Base-by-base conservation (phyloP, 2,888 invertebrate genomes). In the Drosophila buzzatii region DNA sequence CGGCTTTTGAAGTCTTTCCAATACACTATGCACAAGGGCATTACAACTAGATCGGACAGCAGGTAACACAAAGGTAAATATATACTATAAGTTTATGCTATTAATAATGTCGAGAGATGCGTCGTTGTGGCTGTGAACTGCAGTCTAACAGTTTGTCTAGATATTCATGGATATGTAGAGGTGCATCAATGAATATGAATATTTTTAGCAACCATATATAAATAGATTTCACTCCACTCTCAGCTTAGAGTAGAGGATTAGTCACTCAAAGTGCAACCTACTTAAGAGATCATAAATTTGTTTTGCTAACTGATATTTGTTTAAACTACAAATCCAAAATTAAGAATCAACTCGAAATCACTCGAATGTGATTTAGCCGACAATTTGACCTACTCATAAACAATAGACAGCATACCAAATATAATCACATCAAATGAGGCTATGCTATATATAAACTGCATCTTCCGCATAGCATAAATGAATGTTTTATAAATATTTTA, bases 1-100 rank as follows among this genome's bases (percentile, higher is more conserved):
- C 49, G 47, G 39, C 47, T 39, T 59, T 39, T 47, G 59, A 58
- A 41, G 9, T 56, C 41, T 39, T 14, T 23, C n/a, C 2, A 1
- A 44, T 44, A 44, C 57, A n/a, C 57, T 55, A 18, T 18, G 8
- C 1, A 8, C 18, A 1, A 8, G 41, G 18, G 31, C 9, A 42
- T 9, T 4, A 18, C 8, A 31, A 5, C n/a, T 41, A n/a, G 12
- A 0, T 14, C 41, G 4, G 8, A 2, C 0, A 8, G 31, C n/a
- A 31, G 12, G 41, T 31, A 31, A 12, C 18, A 8, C 18, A n/a
- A 20, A 2, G n/a, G 10, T 9, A 8, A 27, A 16, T 0, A 4
- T 31, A 9, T 27, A 23, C 16, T 27, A 31, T 27, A 23, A 23
- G 23, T 2, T 23, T 23, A 23, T 23, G 23, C 23, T 23, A 3